Evolutionary conservation across 2,888 invertebrate genomes (phyloP).

Genomic region (Pyrrhosoma nymphula): DNA sequence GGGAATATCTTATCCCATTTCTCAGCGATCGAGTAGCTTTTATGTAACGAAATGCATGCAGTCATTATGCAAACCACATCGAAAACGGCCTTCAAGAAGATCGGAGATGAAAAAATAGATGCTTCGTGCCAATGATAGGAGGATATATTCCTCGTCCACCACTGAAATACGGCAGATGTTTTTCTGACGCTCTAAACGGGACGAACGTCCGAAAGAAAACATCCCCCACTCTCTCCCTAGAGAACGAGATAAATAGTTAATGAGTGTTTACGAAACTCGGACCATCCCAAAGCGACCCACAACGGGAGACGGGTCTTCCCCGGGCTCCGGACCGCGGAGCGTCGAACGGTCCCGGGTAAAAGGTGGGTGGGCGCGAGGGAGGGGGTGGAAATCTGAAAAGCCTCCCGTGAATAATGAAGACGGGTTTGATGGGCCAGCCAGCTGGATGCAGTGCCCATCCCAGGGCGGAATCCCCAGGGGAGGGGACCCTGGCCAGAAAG

Average conservation of each 20-base stretch:
- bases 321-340: not conserved
- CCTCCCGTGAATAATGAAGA: conserved; percentile 20
- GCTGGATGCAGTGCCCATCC: not conserved
- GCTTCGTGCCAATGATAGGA: not conserved
- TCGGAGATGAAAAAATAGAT: not conserved
- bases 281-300: not conserved
- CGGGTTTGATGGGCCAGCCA: not conserved
- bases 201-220: not conserved
- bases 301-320: not conserved
- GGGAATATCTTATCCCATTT: too few species aligned
- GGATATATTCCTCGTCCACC: not conserved
- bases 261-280: conserved; percentile 17
- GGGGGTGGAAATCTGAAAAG: not conserved
- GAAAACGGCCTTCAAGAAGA: not conserved
- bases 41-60: not conserved
- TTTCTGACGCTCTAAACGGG: not conserved
- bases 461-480: not conserved
- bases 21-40: not conserved
- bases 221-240: not conserved
- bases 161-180: not conserved
- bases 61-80: not conserved
- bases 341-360: not conserved
- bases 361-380: not conserved
- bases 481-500: not conserved
- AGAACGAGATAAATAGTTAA: not conserved